These are phyloP conservation scores for Halocaridina rubra DNA, from an alignment of 2,888 invertebrate species.

Conservation along the genomic window DNA sequence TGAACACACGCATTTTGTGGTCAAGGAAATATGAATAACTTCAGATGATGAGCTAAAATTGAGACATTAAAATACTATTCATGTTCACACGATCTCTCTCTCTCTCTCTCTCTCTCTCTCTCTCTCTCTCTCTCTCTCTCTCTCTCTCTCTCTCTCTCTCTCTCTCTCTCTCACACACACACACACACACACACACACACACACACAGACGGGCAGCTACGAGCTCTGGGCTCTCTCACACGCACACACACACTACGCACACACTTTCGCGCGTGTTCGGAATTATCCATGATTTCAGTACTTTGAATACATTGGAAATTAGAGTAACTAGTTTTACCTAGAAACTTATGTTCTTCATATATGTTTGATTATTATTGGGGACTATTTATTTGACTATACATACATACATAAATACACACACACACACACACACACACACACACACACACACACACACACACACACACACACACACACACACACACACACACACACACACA, in stretches of 20 bases:
- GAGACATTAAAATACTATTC: not conserved
- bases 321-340: no score
- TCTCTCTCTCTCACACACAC: not conserved
- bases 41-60: no score
- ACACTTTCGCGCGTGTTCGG: no score
- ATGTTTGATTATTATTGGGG: no score
- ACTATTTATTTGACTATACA: not conserved
- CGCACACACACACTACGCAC: no score
- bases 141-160: not conserved
- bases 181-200: not conserved
- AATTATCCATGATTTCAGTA: no score
- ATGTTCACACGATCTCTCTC: not conserved
- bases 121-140: not conserved
- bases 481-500: not conserved
- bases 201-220: not conserved
- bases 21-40: no score
- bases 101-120: not conserved
- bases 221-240: no score
- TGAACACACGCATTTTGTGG: no score
- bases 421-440: not conserved
- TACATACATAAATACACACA: no score
- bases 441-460: constrained; percentile 4
- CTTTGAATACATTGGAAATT: no score
- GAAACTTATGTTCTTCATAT: no score
- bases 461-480: not conserved